phyloP scores from a whole-genome alignment of 2,888 invertebrate species.

The Oeneis ivallda region DNA sequence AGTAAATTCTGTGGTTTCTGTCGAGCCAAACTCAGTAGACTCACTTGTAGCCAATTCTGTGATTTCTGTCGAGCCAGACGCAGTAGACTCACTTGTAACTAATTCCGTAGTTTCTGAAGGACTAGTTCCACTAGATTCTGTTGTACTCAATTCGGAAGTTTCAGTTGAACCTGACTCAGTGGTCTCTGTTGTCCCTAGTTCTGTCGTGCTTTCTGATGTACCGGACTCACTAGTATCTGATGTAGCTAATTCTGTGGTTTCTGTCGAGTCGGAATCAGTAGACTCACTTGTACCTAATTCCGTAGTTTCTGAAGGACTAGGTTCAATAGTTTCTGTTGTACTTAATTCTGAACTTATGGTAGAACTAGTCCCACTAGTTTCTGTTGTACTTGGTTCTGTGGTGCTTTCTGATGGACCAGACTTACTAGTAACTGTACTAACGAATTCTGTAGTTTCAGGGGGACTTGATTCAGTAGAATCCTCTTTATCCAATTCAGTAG shows the following conservation, averaged over 20 bases:
- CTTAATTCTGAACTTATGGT: neutral
- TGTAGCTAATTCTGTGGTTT: neutral
- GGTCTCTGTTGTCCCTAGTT: neutral
- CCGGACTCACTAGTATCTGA: neutral
- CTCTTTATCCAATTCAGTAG: neutral
- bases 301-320: slow-evolving; percentile 5
- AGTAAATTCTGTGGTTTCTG: neutral
- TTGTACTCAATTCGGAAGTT: slow-evolving; percentile 25
- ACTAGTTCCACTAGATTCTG: slow-evolving; percentile 1
- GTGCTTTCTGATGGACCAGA: neutral
- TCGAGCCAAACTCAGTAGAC: neutral
- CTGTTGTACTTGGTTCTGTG: slow-evolving; percentile 26
- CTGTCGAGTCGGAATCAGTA: neutral
- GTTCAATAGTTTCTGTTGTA: slow-evolving; percentile 2
- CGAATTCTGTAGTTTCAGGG: neutral
- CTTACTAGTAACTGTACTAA: neutral
- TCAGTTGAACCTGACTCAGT: neutral
- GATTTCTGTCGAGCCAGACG: neutral
- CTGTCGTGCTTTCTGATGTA: neutral
- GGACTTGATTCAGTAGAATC: neutral
- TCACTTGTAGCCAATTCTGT: neutral
- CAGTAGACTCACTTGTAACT: neutral
- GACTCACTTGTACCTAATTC: neutral
- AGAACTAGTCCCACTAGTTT: neutral
- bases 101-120: neutral